Evolutionary conservation across 2,888 invertebrate species (phyloP), one percentile per base, ranked within the genome.

Genomic region (Homarus gammarus): DNA sequence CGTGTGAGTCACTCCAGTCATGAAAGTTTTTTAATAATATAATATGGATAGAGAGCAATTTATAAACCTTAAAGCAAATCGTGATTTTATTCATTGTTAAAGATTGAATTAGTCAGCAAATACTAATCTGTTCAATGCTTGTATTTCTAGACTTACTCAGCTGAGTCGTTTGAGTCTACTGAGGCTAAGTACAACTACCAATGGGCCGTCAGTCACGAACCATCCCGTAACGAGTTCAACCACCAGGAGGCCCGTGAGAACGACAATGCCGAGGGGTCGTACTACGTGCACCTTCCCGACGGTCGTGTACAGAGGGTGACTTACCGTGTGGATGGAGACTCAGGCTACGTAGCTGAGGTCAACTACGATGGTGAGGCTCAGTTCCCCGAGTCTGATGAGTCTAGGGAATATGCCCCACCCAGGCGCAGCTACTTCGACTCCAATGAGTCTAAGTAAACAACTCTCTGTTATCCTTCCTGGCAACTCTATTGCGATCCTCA

Each of bases 231-330:
- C 68, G 81, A 90, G 77, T 90, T 81, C 86, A 81, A 82, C 44
- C 85, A 85, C 64, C 81, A 86, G 86, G 90, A 90, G 73, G 33
- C 77, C 85, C 90, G 90, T 38, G 90, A 90, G 82, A 86, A 86
- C 27, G 49, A 70, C 75, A 31, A 73, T 82, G 51, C 85, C 73
- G 44, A 61, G 51, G 90, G 90, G 61, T 64, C 82, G n/a, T 90
- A 90, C 86, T 82, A 56, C 38, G 90, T 90, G n/a, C 86, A 79
- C 49, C 86, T 86, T 31, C 90, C 90, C 56, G 90, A 90, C 77
- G 90, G 90, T 15, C 90, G 90, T 51, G 75, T 72, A 27, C 85
- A 86, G 82, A 79, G 33, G 2, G 90, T 90, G 61, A 82, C 51
- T n/a, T 90, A 85, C 82, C 8, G 12, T 82, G 90, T 90, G 51